These are phyloP conservation scores for Lampris megalopsis DNA, from an alignment of 2,113 vertebrate species.

Conservation along the genomic window DNA sequence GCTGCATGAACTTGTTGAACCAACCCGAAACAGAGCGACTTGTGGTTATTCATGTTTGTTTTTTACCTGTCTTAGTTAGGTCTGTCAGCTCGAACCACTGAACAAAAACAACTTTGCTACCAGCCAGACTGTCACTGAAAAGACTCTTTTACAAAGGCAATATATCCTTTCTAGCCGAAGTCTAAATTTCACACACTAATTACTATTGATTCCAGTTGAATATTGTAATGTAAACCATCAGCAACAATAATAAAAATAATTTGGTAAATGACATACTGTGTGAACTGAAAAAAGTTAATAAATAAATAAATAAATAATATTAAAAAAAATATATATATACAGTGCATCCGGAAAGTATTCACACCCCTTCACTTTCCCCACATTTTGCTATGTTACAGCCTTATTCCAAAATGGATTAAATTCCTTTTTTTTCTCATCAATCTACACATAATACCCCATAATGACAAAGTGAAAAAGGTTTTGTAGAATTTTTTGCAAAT, in stretches of 20 bases:
- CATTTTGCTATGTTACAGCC: no score
- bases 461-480: no score
- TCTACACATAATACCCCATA: no score
- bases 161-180: slow-evolving; percentile 3
- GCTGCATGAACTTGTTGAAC: slow-evolving; percentile 58
- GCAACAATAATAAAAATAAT: background rate
- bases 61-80: slow-evolving; percentile 33
- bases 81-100: slow-evolving; percentile 18
- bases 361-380: no score
- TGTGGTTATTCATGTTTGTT: slow-evolving; percentile 47
- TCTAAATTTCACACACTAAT: slow-evolving; percentile 33
- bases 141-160: slow-evolving; percentile 30
- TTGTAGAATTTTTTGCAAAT: no score
- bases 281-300: background rate
- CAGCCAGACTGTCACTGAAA: slow-evolving; percentile 21
- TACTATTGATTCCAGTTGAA: background rate
- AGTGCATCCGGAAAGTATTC: no score
- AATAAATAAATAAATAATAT: no score
- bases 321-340: no score
- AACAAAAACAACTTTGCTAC: slow-evolving; percentile 28
- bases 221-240: background rate
- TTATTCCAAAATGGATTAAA: no score
- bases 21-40: slow-evolving; percentile 28
- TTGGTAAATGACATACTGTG: background rate
- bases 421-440: no score